Conservation (phyloP, 2,113 vertebrate genomes). For the Dolichotis patagonum region DNA sequence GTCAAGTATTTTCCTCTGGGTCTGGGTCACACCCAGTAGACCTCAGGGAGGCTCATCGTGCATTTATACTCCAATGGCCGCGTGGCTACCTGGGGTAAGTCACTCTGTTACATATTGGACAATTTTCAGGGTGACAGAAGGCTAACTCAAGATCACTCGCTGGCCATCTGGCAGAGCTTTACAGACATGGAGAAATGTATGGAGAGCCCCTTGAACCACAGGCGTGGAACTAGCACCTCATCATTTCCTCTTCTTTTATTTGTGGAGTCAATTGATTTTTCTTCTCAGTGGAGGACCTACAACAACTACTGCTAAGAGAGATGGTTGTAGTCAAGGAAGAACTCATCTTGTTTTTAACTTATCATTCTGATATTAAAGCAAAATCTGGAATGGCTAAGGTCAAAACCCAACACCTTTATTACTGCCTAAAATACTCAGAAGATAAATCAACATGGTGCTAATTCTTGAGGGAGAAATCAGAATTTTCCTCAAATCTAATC, state of each 20-base stretch:
- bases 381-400: neutral
- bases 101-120: neutral
- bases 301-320: neutral
- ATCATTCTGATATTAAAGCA: neutral
- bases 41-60: neutral
- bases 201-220: neutral
- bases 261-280: neutral
- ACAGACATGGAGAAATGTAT: neutral
- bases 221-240: accelerated
- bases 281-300: accelerated
- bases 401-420: neutral
- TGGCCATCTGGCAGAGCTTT: neutral
- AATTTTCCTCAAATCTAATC: neutral
- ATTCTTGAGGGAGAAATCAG: neutral
- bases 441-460: neutral
- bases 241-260: neutral
- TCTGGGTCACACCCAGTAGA: neutral
- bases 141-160: neutral
- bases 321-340: neutral
- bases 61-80: neutral
- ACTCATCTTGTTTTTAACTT: neutral
- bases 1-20: neutral
- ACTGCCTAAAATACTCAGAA: neutral
- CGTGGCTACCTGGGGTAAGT: neutral
- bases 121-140: neutral